Evolutionary conservation across 2,888 invertebrate genomes (phyloP), one percentile per base, ranked within the genome.

Genomic region (Aphidoletes aphidimyza): DNA sequence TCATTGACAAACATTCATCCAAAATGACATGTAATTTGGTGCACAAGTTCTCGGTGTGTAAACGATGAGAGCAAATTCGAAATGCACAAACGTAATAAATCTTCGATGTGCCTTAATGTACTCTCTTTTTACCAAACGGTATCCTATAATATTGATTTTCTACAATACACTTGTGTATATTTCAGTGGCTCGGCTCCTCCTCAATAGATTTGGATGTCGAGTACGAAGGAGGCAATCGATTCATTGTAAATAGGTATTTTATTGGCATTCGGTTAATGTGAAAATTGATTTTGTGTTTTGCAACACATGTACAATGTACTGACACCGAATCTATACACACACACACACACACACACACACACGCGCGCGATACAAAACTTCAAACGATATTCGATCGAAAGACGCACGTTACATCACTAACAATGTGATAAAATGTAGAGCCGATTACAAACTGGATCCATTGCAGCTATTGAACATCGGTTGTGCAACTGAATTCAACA

Each of bases 241-340:
- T 81, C 37, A 6, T n/a, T 37, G 36, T 37, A n/a, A 81, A 81
- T 81, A 22, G 81, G 39, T 37, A 37, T 81, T 81, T 81, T 81
- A 81, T 81, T n/a, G 81, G 37, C 37, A 37, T 36, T 81, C n/a
- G 81, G 81, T 81, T 81, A 81, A 81, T 81, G 22, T 81, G 81
- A 81, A 81, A 81, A 81, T 81, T 36, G 81, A 81, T 81, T 81
- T 37, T 81, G 5, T 36, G 14, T 11, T 34, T 36, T 36, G 78
- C 17, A 54, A 19, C 54, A 54, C 22, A 54, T 5, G 17, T 6
- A n/a, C n/a, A n/a, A n/a, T n/a, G n/a, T n/a, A n/a, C n/a, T n/a
- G n/a, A n/a, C n/a, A n/a, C n/a, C n/a, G n/a, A n/a, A n/a, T n/a
- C n/a, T n/a, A n/a, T n/a, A n/a, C n/a, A n/a, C n/a, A n/a, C n/a